Percentiles rank a stretch among this genome's conserved stretches.
These are phyloP conservation scores for Gallinago undulata DNA, from an alignment of 2,113 vertebrate genomes.

Conservation along the genomic window DNA sequence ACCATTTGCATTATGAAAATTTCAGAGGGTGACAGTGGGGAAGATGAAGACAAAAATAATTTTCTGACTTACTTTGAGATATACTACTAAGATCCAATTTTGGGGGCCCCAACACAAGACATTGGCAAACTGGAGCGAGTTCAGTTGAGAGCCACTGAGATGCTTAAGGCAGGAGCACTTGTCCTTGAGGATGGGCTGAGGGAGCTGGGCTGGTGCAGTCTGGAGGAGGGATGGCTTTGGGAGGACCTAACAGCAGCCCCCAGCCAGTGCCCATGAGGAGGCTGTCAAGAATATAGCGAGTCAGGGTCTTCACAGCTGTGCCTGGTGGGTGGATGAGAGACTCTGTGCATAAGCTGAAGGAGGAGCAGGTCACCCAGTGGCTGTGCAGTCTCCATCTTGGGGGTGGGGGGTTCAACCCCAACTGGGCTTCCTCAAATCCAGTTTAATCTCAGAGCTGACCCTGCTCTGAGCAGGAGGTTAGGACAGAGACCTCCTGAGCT, in stretches of 20 bases:
- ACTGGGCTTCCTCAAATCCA: not conserved
- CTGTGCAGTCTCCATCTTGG: not conserved
- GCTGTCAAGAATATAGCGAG: not conserved
- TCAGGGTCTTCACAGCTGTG: not conserved
- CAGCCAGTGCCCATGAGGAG: not conserved
- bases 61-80: not conserved
- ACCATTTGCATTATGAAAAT: not conserved
- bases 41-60: not conserved
- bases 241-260: not conserved
- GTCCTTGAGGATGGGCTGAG: not conserved
- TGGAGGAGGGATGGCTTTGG: not conserved
- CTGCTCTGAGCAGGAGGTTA: not conserved
- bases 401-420: not conserved
- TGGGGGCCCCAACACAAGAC: not conserved
- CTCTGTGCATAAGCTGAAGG: not conserved
- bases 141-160: not conserved
- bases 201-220: not conserved
- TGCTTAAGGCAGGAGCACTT: not conserved
- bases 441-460: not conserved
- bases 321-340: not conserved
- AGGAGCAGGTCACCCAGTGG: not conserved
- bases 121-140: not conserved
- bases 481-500: not conserved
- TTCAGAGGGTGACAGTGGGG: not conserved
- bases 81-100: not conserved